Conservation (phyloP, 2,797 vertebrate genomes). For the Phrynocephalus forsythii region DNA sequence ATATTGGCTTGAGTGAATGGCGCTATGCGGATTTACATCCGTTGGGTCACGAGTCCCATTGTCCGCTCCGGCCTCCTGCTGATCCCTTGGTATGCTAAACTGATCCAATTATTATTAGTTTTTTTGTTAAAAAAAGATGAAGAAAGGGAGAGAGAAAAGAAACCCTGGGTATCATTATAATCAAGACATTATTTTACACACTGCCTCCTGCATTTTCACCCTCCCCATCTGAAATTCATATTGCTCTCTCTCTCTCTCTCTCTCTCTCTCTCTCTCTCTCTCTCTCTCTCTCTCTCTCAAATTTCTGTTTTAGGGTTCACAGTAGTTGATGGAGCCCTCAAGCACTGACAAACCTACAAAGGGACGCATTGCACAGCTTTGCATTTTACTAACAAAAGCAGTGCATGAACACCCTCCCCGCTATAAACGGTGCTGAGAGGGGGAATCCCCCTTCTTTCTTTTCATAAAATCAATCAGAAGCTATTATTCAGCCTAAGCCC, state of each 20-base stretch:
- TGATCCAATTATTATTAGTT: slow-evolving; percentile 3
- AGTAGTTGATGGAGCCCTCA: slow-evolving; percentile 22
- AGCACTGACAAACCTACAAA: slow-evolving; percentile 57
- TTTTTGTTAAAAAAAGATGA: background rate
- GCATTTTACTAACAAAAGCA: slow-evolving; percentile 72
- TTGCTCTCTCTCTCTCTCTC: background rate
- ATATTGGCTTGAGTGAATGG: slow-evolving; percentile 50
- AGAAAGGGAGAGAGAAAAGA: too few relatives aligned
- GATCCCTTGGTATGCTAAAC: slow-evolving; percentile 18
- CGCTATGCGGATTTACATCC: slow-evolving; percentile 45
- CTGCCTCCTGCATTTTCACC: slow-evolving; percentile 42
- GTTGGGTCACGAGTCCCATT: slow-evolving; percentile 16
- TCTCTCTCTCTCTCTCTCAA: background rate
- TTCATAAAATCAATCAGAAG: slow-evolving; percentile 76
- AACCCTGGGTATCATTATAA: background rate
- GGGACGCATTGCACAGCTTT: slow-evolving; percentile 45
- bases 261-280: background rate
- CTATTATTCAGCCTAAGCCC: slow-evolving; percentile 70
- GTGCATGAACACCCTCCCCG: slow-evolving; percentile 47
- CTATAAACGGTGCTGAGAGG: slow-evolving; percentile 46
- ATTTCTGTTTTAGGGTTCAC: slow-evolving; percentile 36
- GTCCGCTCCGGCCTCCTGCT: background rate
- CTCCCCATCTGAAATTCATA: slow-evolving; percentile 43
- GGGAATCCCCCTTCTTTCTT: slow-evolving; percentile 27
- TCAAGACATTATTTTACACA: background rate